Base-by-base conservation (phyloP, 53 echinoderm and acorn worm genomes). In the Antedon mediterranea region DNA sequence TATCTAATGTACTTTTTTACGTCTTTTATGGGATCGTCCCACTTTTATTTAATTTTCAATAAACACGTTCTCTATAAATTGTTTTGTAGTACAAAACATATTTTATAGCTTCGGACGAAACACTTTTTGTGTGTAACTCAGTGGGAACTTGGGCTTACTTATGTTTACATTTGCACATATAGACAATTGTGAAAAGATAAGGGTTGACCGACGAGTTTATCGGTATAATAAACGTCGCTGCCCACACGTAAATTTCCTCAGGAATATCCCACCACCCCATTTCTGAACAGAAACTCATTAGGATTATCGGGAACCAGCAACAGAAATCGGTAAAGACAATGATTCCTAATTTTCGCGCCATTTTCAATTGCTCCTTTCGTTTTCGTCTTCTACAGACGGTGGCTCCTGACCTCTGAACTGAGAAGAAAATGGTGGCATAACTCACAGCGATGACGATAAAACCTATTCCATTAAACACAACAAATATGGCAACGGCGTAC, bases 281-380 rank as follows among this genome's bases (percentile, higher is more conserved):
- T 73, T 86, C 34, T 11, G 94, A 89, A 13, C 91, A 74, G 72
- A 94, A 75, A 29, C 88, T 91, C 94, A 94, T 94, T 30, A 91
- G 81, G 42, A 94, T 94, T 32, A 93, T 88, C 20, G 94, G 94
- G 88, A 93, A 90, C 94, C 94, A 93, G 70, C 94, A 93, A 15
- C 80, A 84, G 82, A 93, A 89, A 79, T 93, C 94, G 18, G 94
- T 93, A 15, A 88, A 86, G 0, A 93, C 90, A 34, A 94, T 94
- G 30, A 94, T 89, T 20, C 86, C 91, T 91, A 94, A 89, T 73
- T 94, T 94, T 28, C 90, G 88, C 74, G 94, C 94, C 90, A 94
- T 94, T 81, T 89, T 91, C 81, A 94, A 79, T 33, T 94, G 90
- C 73, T 94, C 94, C 20, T 85, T 32, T 28, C 81, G 82, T 78